Evolutionary conservation across 2,888 invertebrate genomes (phyloP).

Genomic region (Sphaeridia pumilis): DNA sequence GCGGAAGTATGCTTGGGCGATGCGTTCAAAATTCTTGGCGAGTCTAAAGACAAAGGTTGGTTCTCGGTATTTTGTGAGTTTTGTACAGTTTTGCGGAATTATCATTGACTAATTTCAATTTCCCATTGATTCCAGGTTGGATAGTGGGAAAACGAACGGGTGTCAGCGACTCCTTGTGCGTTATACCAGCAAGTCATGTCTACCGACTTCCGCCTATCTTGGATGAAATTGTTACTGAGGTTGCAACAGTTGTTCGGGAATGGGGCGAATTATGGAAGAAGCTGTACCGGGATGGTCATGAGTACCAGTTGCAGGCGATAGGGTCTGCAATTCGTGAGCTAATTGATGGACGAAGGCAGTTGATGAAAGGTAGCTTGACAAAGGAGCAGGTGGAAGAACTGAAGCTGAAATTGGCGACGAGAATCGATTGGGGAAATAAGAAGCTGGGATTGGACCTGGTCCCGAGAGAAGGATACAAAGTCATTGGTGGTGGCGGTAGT

Average conservation of each 20-base stretch:
- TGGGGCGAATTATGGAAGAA: constrained; percentile 90
- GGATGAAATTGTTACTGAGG: constrained; percentile 82
- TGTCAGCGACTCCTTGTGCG: constrained; percentile 1
- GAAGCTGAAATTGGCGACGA: constrained; percentile 72
- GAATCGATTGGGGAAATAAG: constrained; percentile 93
- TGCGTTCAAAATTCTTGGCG: constrained; percentile 80
- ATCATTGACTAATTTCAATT: too few relatives aligned
- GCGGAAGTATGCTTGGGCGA: constrained; percentile 81
- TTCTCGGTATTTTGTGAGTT: too few relatives aligned
- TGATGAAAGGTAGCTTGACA: constrained; percentile 77
- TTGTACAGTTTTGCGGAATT: too few relatives aligned
- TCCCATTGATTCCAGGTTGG: constrained; percentile 9
- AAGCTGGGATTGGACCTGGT: constrained; percentile 85
- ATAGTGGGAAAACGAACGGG: not conserved
- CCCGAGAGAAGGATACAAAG: constrained; percentile 75
- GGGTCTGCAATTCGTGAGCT: constrained; percentile 83
- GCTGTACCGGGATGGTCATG: constrained; percentile 61
- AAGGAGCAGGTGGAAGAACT: constrained; percentile 80
- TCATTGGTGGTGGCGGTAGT: constrained; percentile 69
- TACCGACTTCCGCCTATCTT: constrained; percentile 41
- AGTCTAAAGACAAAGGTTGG: constrained; percentile 53
- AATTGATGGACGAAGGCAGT: constrained; percentile 68
- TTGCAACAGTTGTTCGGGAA: constrained; percentile 79
- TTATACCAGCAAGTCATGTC: constrained; percentile 3
- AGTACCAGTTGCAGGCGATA: constrained; percentile 41